A percentile compares a stretch with the other conserved stretches of the same genome.
These are phyloP conservation scores for Zapornia atra DNA, from an alignment of 2,113 vertebrate genomes.

Conservation along the genomic window DNA sequence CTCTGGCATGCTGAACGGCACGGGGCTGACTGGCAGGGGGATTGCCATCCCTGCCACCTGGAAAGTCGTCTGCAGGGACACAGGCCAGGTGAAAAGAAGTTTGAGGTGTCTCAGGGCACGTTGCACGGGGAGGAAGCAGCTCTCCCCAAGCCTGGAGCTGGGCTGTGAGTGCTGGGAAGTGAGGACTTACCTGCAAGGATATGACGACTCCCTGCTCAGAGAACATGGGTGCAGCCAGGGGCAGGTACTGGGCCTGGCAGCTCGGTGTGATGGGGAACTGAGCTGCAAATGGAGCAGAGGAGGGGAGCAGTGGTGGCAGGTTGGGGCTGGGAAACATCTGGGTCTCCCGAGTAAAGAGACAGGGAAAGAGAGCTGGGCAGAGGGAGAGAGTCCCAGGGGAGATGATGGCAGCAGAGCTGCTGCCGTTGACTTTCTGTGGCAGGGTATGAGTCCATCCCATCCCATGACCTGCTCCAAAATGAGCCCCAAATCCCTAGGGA, in stretches of 20 bases:
- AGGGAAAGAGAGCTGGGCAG: accelerated
- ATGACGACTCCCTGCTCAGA: conserved; percentile 35
- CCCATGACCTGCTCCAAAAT: not conserved
- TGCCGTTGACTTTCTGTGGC: not conserved
- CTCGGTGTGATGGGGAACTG: not conserved
- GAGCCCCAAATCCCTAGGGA: not conserved
- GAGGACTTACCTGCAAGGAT: conserved; percentile 40
- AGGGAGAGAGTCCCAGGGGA: not conserved
- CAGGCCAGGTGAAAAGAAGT: not conserved
- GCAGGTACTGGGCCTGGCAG: conserved; percentile 49
- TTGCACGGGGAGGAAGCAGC: accelerated
- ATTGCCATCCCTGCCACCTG: not conserved
- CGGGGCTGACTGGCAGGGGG: conserved; percentile 25
- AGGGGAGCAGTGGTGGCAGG: not conserved
- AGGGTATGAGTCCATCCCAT: not conserved
- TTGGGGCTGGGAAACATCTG: not conserved
- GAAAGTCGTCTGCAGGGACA: conserved; percentile 22
- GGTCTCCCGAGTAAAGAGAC: accelerated
- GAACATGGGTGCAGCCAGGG: conserved; percentile 46
- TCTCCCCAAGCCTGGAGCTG: not conserved
- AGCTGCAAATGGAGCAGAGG: not conserved
- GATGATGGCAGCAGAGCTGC: accelerated
- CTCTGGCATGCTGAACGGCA: conserved; percentile 8
- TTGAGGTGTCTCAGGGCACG: accelerated
- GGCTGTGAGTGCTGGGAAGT: not conserved